Evolutionary conservation across 92 coral and sea anemone genomes (phyloP), one percentile per base, ranked within the genome.

Genomic region (Phenganax marumi): DNA sequence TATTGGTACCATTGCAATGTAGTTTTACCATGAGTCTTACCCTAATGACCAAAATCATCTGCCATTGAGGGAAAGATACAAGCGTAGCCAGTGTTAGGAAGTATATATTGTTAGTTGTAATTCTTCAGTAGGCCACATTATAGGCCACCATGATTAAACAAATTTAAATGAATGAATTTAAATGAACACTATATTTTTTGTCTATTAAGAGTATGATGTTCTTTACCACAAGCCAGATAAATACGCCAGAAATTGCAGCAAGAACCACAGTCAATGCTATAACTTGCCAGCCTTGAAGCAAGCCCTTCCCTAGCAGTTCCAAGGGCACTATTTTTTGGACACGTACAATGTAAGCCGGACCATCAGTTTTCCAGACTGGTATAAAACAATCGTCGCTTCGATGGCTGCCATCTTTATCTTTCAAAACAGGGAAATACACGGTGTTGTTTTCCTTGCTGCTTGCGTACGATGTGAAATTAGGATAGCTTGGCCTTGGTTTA

Each of bases 241-340:
- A 85, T 8, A 93, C 83, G 7, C 97, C 97, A 57, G 97, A 93
- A 39, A 93, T 93, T 11, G 90, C 97, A 8, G 97, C 91, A 11
- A 93, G 80, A 12, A 93, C 89, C 25, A 93, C 84, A 8, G 97
- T 93, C 52, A 93, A 64, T 0, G 93, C 97, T 49, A 93, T 93
- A 61, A 93, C 86, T 58, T 90, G 97, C 16, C 97, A 91, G 8
- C 97, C 97, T 46, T 92, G 92, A 14, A 91, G 86, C 70, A 93
- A 86, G 10, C 97, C 93, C 14, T 79, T 87, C 0, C 92, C 97
- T 17, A 93, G 92, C 73, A 92, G 92, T 3, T 80, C 76, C 49
- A 93, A 83, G 14, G 97, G 97, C 47, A 90, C 89, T 72, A 90
- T 73, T 39, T 79, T 80, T 64, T 93, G 48, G 13, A 63, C 60